phyloP scores from a whole-genome alignment of 2,888 invertebrate genomes.

The Phengaris arion region DNA sequence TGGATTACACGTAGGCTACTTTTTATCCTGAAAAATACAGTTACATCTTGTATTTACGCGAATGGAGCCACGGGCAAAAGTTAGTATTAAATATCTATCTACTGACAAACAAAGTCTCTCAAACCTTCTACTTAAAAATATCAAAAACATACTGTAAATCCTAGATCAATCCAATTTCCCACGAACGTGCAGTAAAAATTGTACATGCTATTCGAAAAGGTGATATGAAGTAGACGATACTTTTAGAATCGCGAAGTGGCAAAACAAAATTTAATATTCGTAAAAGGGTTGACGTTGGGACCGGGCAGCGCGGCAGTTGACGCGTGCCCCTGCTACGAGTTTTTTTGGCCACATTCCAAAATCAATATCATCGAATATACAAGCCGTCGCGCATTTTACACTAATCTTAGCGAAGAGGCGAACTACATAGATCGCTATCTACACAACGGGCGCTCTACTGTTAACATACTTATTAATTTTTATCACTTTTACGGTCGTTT shows the following conservation, averaged over 20 bases:
- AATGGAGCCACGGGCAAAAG: too few relatives aligned
- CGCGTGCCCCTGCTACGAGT: slow-evolving; percentile 73
- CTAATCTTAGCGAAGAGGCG: slow-evolving; percentile 67
- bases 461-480: slow-evolving; percentile 18
- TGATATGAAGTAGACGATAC: slow-evolving; percentile 63
- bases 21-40: too few relatives aligned
- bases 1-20: too few relatives aligned
- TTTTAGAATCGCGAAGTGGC: slow-evolving; percentile 75
- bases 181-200: neutral
- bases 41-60: too few relatives aligned
- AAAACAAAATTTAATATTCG: slow-evolving; percentile 80
- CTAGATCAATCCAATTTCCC: neutral
- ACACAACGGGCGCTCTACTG: neutral
- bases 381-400: slow-evolving; percentile 71
- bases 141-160: neutral
- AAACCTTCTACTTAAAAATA: neutral
- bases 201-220: slow-evolving; percentile 48
- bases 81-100: too few relatives aligned
- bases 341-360: slow-evolving; percentile 78
- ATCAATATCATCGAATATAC: slow-evolving; percentile 76
- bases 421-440: slow-evolving; percentile 36
- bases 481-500: neutral
- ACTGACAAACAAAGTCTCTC: too few relatives aligned
- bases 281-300: slow-evolving; percentile 77
- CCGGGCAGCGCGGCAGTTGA: slow-evolving; percentile 75